Percentiles rank a stretch among this genome's conserved stretches.
These are phyloP conservation scores for Salvator merianae DNA, from an alignment of 2,113 vertebrate species.

Conservation along the genomic window DNA sequence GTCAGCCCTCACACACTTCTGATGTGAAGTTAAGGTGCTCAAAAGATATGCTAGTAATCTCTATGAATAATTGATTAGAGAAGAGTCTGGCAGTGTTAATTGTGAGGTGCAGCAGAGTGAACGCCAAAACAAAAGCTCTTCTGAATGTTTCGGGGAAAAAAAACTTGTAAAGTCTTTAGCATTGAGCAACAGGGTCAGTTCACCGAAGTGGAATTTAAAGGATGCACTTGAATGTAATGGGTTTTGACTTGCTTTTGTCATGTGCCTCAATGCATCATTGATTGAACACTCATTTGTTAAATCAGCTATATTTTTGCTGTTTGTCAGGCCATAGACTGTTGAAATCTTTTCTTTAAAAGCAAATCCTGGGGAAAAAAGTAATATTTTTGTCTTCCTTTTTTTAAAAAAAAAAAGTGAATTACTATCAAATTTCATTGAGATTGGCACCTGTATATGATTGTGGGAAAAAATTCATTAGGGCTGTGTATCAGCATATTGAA, in stretches of 20 bases:
- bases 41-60: constrained; percentile 73
- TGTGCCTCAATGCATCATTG: constrained; percentile 85
- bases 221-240: constrained; percentile 85
- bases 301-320: constrained; percentile 80
- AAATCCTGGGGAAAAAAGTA: background rate
- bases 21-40: constrained; percentile 73
- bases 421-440: constrained; percentile 49
- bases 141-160: constrained; percentile 66
- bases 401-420: background rate
- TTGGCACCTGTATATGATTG: background rate
- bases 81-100: constrained; percentile 75
- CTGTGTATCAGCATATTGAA: constrained; percentile 20
- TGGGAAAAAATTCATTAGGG: background rate
- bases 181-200: constrained; percentile 80
- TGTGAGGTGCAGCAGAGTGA: constrained; percentile 72
- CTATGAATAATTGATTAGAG: constrained; percentile 77
- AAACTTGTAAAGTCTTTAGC: constrained; percentile 79
- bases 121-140: constrained; percentile 72
- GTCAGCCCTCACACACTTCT: constrained; percentile 69
- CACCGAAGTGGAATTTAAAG: constrained; percentile 87
- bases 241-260: constrained; percentile 91
- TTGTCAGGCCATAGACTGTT: constrained; percentile 58
- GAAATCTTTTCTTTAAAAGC: constrained; percentile 31
- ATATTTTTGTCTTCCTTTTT: constrained; percentile 47
- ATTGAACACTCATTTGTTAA: constrained; percentile 91